Evolutionary conservation across 2,888 invertebrate species (phyloP).

Genomic region (Coelinius sp.): DNA sequence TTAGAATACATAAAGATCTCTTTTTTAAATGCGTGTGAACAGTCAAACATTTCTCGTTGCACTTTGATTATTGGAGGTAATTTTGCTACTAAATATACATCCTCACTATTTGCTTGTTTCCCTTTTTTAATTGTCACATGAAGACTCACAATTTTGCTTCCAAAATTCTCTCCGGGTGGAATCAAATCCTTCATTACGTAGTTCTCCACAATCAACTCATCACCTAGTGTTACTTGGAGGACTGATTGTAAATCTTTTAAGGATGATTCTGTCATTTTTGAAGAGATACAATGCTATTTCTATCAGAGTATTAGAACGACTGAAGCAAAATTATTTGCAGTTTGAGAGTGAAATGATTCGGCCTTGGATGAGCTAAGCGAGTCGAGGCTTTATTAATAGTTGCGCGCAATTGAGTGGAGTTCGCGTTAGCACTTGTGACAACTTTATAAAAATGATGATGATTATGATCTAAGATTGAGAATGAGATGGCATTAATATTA

Average conservation of each 20-base stretch:
- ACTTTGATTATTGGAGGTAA: slow-evolving; percentile 74
- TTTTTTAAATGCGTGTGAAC: slow-evolving; percentile 74
- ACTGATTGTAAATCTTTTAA: slow-evolving; percentile 56
- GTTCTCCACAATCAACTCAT: slow-evolving; percentile 50
- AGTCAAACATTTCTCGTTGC: slow-evolving; percentile 73
- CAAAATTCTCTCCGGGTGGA: slow-evolving; percentile 76
- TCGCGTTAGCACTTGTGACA: no score
- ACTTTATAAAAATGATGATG: no score
- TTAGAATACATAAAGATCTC: slow-evolving; percentile 74
- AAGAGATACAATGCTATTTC: no score
- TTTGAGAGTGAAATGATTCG: no score
- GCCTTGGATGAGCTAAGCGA: no score
- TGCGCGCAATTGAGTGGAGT: no score
- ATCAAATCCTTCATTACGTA: slow-evolving; percentile 51
- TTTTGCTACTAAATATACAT: slow-evolving; percentile 74
- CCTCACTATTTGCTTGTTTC: slow-evolving; percentile 54
- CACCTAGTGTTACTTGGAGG: slow-evolving; percentile 51
- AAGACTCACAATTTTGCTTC: slow-evolving; percentile 74
- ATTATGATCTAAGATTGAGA: no score
- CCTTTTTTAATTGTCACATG: slow-evolving; percentile 48
- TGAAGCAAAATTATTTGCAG: no score
- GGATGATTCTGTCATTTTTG: neutral
- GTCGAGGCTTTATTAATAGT: no score
- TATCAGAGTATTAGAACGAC: no score
- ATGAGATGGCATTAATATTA: no score